Evolutionary conservation across 1,140 invertebrate species (phyloP).

Genomic region (Bombus affinis): DNA sequence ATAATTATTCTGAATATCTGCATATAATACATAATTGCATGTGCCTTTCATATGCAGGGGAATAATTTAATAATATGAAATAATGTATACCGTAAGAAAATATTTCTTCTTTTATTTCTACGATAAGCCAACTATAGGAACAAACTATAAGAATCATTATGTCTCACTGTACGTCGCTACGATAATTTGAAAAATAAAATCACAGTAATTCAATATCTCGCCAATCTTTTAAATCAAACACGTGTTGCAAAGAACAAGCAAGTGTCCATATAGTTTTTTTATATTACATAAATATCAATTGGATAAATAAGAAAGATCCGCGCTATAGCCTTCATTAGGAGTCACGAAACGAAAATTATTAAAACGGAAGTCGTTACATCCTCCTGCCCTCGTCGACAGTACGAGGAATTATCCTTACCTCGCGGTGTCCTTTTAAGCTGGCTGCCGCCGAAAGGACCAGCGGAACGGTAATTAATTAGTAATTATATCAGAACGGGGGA

Average conservation of each 20-base stretch:
- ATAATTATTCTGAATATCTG: too few relatives aligned
- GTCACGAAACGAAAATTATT: slow-evolving; percentile 13
- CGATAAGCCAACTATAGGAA: background rate
- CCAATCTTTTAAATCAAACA: too few relatives aligned
- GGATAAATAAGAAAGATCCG: background rate
- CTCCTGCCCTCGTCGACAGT: background rate
- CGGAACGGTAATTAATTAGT: slow-evolving; percentile 62
- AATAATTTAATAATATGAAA: too few relatives aligned
- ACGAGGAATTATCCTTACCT: slow-evolving; percentile 50
- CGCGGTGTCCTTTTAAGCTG: slow-evolving; percentile 52
- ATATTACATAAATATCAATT: background rate
- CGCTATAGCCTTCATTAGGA: background rate
- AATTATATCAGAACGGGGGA: slow-evolving; percentile 59
- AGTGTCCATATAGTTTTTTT: background rate
- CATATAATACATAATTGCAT: too few relatives aligned
- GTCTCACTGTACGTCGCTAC: background rate
- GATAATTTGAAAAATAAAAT: background rate
- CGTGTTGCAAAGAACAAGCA: too few relatives aligned
- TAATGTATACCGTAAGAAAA: too few relatives aligned
- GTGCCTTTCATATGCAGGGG: too few relatives aligned
- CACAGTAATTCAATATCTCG: background rate
- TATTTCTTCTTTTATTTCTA: too few relatives aligned
- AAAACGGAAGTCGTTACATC: slow-evolving; percentile 35
- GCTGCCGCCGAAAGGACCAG: slow-evolving; percentile 34
- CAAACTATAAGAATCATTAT: background rate